Base-by-base conservation (phyloP, 1,140 invertebrate species). In the Brachionus calyciflorus region DNA sequence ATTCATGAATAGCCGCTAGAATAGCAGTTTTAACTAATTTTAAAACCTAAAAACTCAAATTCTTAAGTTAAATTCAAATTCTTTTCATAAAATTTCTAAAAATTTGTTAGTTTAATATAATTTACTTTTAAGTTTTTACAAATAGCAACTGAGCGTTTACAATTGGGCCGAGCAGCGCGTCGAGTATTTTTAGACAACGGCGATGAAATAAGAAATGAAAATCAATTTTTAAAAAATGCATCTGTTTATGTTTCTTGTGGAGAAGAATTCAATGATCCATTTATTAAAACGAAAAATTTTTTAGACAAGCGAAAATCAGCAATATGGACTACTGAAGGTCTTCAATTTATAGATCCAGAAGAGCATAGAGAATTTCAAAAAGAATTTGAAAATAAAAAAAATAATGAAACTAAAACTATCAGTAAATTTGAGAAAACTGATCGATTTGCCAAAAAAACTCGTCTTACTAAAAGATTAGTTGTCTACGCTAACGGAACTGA, bases 231-330 rank as follows among this genome's bases (percentile, higher is more conserved):
- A 4, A 30, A 79, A 3, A 80, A 82, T 70, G 76, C 79, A 10
- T 80, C 82, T 26, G 80, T 85, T 33, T 85, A 81, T 78, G 80
- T 85, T 10, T 85, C 84, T 1, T 82, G 79, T 78, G 84, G 84
- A 37, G 84, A 85, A 76, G 79, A 80, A 24, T 85, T 82, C 78
- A 83, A 82, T 76, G 80, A 84, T 75, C 84, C 84, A 9, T 81
- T 80, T 57, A 78, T 76, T 33, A 57, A 65, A 33, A 78, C 80
- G 10, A 73, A 49, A n/a, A 37, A 51, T 37, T 24, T 73, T 21
- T 12, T 73, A 9, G 46, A 73, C 33, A 73, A 73, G 19, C 69
- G 48, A 33, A 73, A 73, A 26, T 51, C 69, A 73, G 10, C 51
- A n/a, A 14, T 51, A 2, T 73, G 69, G 69, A 73, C 69, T 17